phyloP scores from a whole-genome alignment of 2,113 vertebrate species.

The Pyrgilauda ruficollis region DNA sequence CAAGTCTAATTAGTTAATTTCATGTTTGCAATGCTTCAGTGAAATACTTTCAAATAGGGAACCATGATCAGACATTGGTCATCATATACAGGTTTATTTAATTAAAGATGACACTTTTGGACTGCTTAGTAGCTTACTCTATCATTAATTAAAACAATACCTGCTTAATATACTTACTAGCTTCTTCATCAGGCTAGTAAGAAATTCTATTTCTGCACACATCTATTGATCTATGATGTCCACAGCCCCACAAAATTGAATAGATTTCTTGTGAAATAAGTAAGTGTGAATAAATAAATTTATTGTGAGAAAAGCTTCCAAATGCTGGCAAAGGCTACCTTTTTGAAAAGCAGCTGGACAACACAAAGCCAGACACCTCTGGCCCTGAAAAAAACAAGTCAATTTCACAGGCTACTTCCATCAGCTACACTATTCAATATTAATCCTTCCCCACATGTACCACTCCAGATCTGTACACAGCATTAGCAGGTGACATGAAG shows the following conservation, averaged over 20 bases:
- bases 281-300: background rate
- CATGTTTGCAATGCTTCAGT: background rate
- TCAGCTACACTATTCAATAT: background rate
- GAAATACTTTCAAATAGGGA: background rate
- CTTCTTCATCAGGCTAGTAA: background rate
- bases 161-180: background rate
- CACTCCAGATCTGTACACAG: background rate
- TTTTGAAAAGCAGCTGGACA: background rate
- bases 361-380: background rate
- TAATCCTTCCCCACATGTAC: background rate
- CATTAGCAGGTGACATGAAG: background rate
- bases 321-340: background rate
- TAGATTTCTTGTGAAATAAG: background rate
- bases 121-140: background rate
- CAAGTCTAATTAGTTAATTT: background rate
- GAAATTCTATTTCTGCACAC: background rate
- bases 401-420: background rate
- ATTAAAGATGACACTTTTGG: background rate
- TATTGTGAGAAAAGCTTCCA: background rate
- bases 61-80: background rate
- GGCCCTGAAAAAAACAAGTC: background rate
- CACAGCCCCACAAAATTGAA: background rate
- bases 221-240: background rate
- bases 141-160: background rate
- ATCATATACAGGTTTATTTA: background rate